Conservation (phyloP, 2,113 vertebrate species). For the Notothenia coriiceps region DNA sequence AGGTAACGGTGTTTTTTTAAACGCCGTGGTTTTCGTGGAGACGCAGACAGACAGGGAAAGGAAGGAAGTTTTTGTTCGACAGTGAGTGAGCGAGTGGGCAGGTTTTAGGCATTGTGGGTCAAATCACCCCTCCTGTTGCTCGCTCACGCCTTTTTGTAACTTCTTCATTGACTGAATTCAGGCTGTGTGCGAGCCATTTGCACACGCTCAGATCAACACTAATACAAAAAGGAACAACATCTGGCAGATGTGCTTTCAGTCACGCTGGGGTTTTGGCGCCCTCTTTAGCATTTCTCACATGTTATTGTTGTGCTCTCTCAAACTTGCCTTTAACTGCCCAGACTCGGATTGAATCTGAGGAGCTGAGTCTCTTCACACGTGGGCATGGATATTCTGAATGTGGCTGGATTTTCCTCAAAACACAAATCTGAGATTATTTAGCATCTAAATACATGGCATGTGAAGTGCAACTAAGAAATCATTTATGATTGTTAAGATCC, state of each 20-base stretch:
- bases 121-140: neutral
- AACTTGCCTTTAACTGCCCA: conserved; percentile 50
- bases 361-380: conserved; percentile 16
- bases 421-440: conserved; percentile 11
- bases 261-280: conserved; percentile 32
- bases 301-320: conserved; percentile 56
- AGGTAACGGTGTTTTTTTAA: conserved; percentile 44
- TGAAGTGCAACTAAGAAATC: neutral
- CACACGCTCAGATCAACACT: conserved; percentile 24
- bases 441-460: too few species aligned
- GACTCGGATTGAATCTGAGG: conserved; percentile 4
- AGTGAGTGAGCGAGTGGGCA: neutral
- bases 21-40: conserved; percentile 59
- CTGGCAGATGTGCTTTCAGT: conserved; percentile 31
- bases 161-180: conserved; percentile 34
- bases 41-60: conserved; percentile 60
- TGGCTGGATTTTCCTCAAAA: conserved; percentile 45
- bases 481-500: too few species aligned
- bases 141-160: neutral
- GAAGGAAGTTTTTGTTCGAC: conserved; percentile 10
- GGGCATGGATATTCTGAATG: conserved; percentile 33
- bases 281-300: conserved; percentile 67
- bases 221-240: conserved; percentile 50
- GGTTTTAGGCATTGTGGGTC: neutral
- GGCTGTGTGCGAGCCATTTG: conserved; percentile 12